Conservation (phyloP, 2,888 invertebrate genomes). For the Pasiphila rectangulata region DNA sequence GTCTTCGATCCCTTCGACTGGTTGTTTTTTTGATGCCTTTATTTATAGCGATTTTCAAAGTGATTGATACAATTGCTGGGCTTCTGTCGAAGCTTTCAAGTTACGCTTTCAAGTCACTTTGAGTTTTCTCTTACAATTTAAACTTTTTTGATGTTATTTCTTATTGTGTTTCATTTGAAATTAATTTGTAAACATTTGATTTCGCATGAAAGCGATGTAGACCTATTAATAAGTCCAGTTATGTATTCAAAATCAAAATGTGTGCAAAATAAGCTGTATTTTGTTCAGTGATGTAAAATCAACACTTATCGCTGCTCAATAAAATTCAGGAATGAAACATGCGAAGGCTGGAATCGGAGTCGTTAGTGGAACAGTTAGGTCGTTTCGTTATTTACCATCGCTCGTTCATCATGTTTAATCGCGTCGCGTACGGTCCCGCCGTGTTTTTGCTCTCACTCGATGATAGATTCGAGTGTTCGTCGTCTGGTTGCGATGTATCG, state of each 20-base stretch:
- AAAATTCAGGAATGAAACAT: constrained; percentile 59
- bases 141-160: background rate
- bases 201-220: background rate
- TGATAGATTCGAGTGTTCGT: constrained; percentile 27
- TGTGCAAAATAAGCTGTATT: constrained; percentile 21
- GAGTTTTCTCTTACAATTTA: constrained; percentile 21
- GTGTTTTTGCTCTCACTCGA: constrained; percentile 44
- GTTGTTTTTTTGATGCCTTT: constrained; percentile 51
- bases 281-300: constrained; percentile 37
- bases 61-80: constrained; percentile 49
- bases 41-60: constrained; percentile 46
- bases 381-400: constrained; percentile 60
- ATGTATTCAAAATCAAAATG: no score
- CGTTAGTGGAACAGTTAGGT: constrained; percentile 65
- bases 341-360: constrained; percentile 50
- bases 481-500: constrained; percentile 10
- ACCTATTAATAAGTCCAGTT: no score
- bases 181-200: constrained; percentile 1
- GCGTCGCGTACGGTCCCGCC: constrained; percentile 47
- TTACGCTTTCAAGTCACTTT: constrained; percentile 23
- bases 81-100: constrained; percentile 27
- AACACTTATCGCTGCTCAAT: constrained; percentile 51
- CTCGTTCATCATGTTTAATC: constrained; percentile 73
- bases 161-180: background rate
- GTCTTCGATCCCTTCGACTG: constrained; percentile 48